A percentile compares a stretch with the other conserved stretches of the same genome.
Conservation (phyloP, 2,797 vertebrate species). For the Otolemur crassicaudatus region DNA sequence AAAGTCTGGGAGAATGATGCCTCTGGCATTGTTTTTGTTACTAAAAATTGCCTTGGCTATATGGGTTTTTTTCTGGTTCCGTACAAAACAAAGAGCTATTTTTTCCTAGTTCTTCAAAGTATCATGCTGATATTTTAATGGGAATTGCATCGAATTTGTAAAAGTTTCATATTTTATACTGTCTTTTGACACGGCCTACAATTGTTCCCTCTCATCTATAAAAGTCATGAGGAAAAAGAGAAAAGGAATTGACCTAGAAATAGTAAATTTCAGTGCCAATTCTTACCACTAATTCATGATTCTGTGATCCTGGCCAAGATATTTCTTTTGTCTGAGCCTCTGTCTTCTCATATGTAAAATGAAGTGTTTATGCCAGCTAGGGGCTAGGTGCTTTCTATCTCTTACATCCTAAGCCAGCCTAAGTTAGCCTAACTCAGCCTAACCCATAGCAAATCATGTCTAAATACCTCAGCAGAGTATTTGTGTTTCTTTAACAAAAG, state of each 20-base stretch:
- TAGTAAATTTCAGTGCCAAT: not conserved
- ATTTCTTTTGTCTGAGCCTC: slow-evolving; percentile 15
- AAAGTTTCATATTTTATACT: not conserved
- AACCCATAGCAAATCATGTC: not conserved
- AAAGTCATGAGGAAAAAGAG: not conserved
- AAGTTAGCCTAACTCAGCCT: not conserved
- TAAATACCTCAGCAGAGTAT: slow-evolving; percentile 15
- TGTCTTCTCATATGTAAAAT: slow-evolving; percentile 28
- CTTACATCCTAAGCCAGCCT: not conserved
- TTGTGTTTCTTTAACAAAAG: slow-evolving; percentile 18
- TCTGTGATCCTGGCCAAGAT: not conserved
- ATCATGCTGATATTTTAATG: too few species aligned
- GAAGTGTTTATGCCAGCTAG: not conserved
- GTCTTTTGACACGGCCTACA: not conserved
- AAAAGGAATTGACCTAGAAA: not conserved
- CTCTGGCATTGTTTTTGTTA: too few species aligned
- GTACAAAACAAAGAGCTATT: too few species aligned
- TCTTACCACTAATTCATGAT: slow-evolving; percentile 22
- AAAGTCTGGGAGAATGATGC: too few species aligned
- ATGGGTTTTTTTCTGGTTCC: too few species aligned
- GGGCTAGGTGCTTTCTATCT: not conserved
- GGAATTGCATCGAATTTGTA: not conserved
- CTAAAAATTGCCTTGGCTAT: too few species aligned
- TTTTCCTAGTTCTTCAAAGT: too few species aligned
- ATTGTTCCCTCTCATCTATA: not conserved